phyloP scores from a whole-genome alignment of 2,888 invertebrate species.

The Mythimna vitellina region DNA sequence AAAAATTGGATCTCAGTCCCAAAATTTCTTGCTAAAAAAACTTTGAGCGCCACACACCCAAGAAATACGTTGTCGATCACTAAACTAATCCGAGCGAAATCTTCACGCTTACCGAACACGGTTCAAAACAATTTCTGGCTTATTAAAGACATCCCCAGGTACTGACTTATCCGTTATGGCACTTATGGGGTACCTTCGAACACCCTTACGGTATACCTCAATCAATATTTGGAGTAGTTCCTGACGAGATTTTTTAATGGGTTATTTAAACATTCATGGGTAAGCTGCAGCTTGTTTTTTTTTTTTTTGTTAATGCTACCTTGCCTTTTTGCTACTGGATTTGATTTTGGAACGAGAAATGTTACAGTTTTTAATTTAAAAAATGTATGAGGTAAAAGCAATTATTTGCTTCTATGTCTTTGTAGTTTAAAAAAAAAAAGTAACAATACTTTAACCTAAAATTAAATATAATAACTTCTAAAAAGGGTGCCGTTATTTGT shows the following conservation, averaged over 20 bases:
- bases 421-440: not conserved
- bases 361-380: not conserved
- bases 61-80: constrained; percentile 78
- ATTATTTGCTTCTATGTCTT: not conserved
- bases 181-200: constrained; percentile 61
- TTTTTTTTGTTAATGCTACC: constrained; percentile 30
- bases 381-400: no score
- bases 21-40: constrained; percentile 40
- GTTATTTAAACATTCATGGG: constrained; percentile 65
- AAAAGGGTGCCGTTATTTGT: constrained; percentile 11
- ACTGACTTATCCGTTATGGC: constrained; percentile 71
- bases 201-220: constrained; percentile 76
- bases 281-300: constrained; percentile 49
- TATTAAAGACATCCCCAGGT: constrained; percentile 86
- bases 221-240: constrained; percentile 77
- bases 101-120: constrained; percentile 87
- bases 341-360: not conserved
- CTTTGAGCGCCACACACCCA: constrained; percentile 76
- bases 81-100: constrained; percentile 83
- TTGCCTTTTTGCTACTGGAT: constrained; percentile 26
- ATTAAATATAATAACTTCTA: not conserved
- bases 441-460: constrained; percentile 23
- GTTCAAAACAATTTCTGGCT: constrained; percentile 89
- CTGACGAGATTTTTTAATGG: constrained; percentile 62
- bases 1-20: not conserved